Percentiles rank a stretch among this genome's conserved stretches.
These are phyloP conservation scores for Lagopus leucura DNA, from an alignment of 2,113 vertebrate genomes.

Conservation along the genomic window DNA sequence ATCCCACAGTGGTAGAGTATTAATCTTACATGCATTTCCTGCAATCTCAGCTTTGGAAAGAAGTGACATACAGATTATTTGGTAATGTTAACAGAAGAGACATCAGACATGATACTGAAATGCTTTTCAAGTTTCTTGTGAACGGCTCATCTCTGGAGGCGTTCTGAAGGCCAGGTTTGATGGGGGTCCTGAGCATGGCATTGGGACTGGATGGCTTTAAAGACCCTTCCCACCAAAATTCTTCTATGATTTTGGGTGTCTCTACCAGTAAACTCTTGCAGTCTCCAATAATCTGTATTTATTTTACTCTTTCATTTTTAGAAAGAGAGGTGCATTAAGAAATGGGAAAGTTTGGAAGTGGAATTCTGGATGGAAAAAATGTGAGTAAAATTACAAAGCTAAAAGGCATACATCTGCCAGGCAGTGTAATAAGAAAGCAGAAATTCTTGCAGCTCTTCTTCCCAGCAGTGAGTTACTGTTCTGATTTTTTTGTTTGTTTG, in stretches of 20 bases:
- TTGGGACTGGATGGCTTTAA: background rate
- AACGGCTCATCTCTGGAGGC: background rate
- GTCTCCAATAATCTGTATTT: background rate
- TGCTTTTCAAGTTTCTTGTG: background rate
- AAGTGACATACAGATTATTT: background rate
- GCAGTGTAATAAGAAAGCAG: background rate
- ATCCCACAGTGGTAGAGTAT: background rate
- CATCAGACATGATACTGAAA: background rate
- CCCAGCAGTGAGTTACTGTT: background rate
- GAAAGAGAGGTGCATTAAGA: constrained; percentile 4
- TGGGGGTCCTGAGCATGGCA: background rate
- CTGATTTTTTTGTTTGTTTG: background rate
- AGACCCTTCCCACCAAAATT: background rate
- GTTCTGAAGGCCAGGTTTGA: background rate
- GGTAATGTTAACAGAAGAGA: background rate
- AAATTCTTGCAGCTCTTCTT: background rate
- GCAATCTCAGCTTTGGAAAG: background rate
- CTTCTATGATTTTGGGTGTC: background rate
- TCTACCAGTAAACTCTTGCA: background rate
- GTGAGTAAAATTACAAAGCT: constrained; percentile 74
- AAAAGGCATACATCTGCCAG: background rate
- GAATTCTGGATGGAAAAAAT: constrained; percentile 82
- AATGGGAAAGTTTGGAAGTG: constrained; percentile 78
- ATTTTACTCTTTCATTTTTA: constrained; percentile 28
- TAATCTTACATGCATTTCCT: background rate